Base-by-base conservation (phyloP, 2,888 invertebrate species). In the Perdita meconis region DNA sequence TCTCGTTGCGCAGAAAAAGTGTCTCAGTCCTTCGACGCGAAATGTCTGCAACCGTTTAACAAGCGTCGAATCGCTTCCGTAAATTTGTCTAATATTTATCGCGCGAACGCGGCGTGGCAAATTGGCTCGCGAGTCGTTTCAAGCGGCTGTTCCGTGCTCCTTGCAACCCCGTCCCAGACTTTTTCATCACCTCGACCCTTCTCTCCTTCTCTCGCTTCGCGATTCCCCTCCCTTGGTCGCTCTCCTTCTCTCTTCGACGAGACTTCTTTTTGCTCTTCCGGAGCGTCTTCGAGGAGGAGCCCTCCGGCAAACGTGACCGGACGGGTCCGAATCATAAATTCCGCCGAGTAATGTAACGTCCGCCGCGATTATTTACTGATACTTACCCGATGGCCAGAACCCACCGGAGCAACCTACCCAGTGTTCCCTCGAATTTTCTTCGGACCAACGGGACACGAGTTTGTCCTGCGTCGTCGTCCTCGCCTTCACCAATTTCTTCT, bases 291-390 rank as follows among this genome's bases (percentile, higher is more conserved):
- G 80, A 83, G 64, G 80, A 79, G 74, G 81, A 80, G 84, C 86
- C 89, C 87, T 86, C 86, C 80, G 87, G 89, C 88, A 78, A 87
- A 83, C 88, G 87, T 87, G 87, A 87, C 87, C 87, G 87, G 85
- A 86, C 88, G 88, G 82, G 78, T 78, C 85, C 87, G 87, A 91
- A 91, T 90, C 91, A 91, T 91, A 91, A 91, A 91, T 91, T 91
- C 89, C 89, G 81, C 60, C 77, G 83, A 88, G 89, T 90, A 91
- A 91, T 91, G 90, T 87, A 90, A 90, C 87, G 91, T 91, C 91
- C 88, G 85, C 68, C 83, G 83, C 90, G 90, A 91, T 91, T 90
- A 91, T 91, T 91, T 91, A 91, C 90, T 86, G 91, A 90, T 90
- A 90, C 91, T 91, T 91, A 91, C 86, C 80, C 83, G 87, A 85